A percentile compares a stretch with the other conserved stretches of the same genome.
Conservation (phyloP, 2,113 vertebrate genomes). For the Puntigrus tetrazona region DNA sequence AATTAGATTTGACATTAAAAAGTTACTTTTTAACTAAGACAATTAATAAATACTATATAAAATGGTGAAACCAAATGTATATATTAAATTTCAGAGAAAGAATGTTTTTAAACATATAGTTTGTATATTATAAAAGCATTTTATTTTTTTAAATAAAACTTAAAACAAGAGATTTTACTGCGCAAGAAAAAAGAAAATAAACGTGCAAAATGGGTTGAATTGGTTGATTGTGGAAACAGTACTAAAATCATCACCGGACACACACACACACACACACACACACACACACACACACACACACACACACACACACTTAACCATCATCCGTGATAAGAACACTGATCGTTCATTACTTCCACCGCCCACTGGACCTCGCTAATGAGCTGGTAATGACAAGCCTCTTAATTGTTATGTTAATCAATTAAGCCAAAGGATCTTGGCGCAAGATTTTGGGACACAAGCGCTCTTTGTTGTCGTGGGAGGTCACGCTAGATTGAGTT, state of each 20-base stretch:
- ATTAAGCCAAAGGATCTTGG: constrained; percentile 37
- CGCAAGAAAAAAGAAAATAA: background rate
- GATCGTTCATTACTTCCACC: constrained; percentile 7
- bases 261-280: background rate
- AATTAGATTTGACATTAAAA: no score
- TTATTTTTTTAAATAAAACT: background rate
- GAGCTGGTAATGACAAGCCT: background rate
- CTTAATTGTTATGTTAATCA: constrained; percentile 50
- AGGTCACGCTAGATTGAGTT: constrained; percentile 46
- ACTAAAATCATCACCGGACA: no score
- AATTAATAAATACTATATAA: no score
- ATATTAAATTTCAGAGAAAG: background rate
- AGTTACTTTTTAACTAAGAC: no score
- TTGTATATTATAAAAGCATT: background rate
- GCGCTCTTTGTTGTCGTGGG: constrained; percentile 30
- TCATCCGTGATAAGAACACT: constrained; percentile 53
- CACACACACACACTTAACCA: background rate
- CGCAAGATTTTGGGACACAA: constrained; percentile 3
- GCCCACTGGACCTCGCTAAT: constrained; percentile 32
- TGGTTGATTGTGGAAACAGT: background rate
- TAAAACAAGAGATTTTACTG: background rate
- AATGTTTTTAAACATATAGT: no score
- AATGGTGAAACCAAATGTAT: background rate
- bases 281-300: background rate
- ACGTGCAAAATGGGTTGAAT: background rate